Evolutionary conservation across 2,888 invertebrate species (phyloP), one percentile per base, ranked within the genome.

Genomic region (Melinaea menophilus): DNA sequence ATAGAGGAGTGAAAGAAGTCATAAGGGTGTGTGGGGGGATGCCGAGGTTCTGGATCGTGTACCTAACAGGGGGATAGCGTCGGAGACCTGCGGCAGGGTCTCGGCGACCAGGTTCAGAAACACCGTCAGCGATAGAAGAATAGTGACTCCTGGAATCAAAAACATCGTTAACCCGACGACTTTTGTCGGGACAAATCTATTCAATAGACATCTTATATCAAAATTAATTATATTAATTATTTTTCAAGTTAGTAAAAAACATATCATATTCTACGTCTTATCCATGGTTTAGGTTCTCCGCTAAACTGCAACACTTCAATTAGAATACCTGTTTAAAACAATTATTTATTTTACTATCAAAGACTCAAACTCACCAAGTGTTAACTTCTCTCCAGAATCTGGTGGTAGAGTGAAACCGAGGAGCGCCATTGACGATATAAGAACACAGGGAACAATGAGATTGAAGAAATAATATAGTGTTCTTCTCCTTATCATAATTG

Each of bases 1-100:
- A 78, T 68, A 71, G 77, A 76, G 78, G 76, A 67, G 68, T 72
- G 77, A 79, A 81, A 81, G 75, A 80, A 85, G 79, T 67, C 74
- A 82, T 76, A 76, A 81, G 79, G 79, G 77, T 81, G 79, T 57
- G 58, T 78, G 76, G 79, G 75, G 68, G 76, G 82, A 81, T 77
- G 74, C 76, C 78, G 70, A 75, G 79, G 86, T 81, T 76, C 76
- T 87, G 90, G 89, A 79, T 75, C 82, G 89, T 94, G 94, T 96
- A 97, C 99, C 99, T 96, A 99, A 98, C 94, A 99, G 94, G 92
- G 99, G 99, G 93, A 99, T 98, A 92, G 99, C 98, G 93, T 99
- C 99, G 92, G 99, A 99, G 92, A 99, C 99, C 94, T 97, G 98
- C 92, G 99, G 99, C 95, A 99, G 97, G 92, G 98, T 98, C 95